These are phyloP conservation scores for Oceanodroma leucorhoa DNA, from an alignment of 2,797 vertebrate species.

Conservation along the genomic window DNA sequence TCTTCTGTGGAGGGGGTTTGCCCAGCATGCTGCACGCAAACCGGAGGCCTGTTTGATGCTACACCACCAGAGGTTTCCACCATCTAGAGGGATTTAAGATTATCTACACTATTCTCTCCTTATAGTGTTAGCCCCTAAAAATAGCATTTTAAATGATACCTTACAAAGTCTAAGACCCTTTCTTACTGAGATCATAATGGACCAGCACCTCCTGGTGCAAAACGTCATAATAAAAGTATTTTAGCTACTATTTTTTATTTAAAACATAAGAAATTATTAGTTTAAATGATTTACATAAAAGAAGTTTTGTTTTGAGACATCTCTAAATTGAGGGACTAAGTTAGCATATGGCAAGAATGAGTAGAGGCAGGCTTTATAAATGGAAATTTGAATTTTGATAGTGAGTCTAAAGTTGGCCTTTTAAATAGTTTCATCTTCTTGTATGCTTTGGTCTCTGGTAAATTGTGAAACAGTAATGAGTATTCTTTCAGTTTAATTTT, in stretches of 20 bases:
- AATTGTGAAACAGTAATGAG: not conserved
- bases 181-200: not conserved
- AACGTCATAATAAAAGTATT: not conserved
- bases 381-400: not conserved
- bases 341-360: not conserved
- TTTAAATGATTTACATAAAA: no score
- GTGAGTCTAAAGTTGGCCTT: not conserved
- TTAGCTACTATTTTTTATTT: not conserved
- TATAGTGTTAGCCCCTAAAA: not conserved
- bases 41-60: not conserved
- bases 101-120: not conserved
- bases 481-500: not conserved
- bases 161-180: not conserved
- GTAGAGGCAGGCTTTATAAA: not conserved
- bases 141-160: not conserved
- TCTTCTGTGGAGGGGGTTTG: not conserved
- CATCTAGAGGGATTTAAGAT: not conserved
- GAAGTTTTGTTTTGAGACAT: not conserved
- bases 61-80: not conserved
- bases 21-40: no score
- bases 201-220: not conserved
- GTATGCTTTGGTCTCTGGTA: not conserved
- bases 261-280: no score
- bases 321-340: not conserved
- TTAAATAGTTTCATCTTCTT: not conserved